phyloP scores from a whole-genome alignment of 64 coral and sea anemone genomes.

The Porites australiensis region DNA sequence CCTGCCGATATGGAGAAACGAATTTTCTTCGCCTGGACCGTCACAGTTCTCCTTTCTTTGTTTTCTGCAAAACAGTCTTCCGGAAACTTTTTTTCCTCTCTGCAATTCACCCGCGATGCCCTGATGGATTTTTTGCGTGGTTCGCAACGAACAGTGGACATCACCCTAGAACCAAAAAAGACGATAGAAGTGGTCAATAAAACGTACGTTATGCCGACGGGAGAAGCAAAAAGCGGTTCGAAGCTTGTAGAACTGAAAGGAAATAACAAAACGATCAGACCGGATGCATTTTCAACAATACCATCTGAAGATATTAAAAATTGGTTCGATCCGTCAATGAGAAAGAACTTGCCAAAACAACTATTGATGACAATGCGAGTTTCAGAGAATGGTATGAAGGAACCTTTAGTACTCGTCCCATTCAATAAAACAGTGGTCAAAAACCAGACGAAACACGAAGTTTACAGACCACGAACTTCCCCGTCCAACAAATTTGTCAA shows the following conservation, averaged over 20 bases:
- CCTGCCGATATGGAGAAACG: background rate
- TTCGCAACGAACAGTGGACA: constrained; percentile 38
- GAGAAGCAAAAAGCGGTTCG: background rate
- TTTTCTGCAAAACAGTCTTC: background rate
- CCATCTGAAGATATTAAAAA: too few species aligned
- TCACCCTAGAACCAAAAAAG: constrained; percentile 24
- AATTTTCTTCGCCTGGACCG: background rate
- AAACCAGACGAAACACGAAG: constrained; percentile 31
- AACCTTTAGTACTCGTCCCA: too few species aligned
- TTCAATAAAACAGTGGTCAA: background rate
- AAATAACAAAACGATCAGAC: too few species aligned
- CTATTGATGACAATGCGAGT: too few species aligned
- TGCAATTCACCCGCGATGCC: constrained; percentile 51
- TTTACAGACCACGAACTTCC: constrained; percentile 44
- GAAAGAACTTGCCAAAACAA: too few species aligned
- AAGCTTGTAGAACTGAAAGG: too few species aligned
- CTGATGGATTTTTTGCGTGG: constrained; percentile 75
- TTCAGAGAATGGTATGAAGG: too few species aligned
- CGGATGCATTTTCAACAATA: too few species aligned
- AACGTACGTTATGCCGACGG: background rate
- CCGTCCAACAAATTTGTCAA: constrained; percentile 77
- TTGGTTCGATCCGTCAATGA: too few species aligned
- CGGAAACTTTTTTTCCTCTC: background rate
- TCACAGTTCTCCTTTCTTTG: background rate
- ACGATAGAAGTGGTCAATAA: background rate